Percentiles rank a stretch among this genome's conserved stretches.
Evolutionary conservation across 1,140 invertebrate species (phyloP).

Genomic region (Trichoplusia ni): DNA sequence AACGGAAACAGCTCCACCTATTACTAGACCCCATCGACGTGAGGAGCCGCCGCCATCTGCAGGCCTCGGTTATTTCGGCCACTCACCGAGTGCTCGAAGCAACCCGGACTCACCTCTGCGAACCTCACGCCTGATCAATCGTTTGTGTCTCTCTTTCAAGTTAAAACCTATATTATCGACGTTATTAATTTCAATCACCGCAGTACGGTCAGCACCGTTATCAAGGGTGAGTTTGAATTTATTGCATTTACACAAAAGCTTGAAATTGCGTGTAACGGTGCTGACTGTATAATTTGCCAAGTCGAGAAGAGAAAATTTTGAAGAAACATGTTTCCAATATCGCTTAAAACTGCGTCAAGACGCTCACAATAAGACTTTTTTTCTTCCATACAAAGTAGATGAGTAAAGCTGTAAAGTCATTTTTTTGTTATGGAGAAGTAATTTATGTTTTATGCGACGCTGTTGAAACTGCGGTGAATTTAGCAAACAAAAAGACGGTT

Average conservation of each 20-base stretch:
- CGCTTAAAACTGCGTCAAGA: background rate
- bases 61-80: background rate
- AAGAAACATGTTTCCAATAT: background rate
- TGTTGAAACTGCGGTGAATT: constrained; percentile 17
- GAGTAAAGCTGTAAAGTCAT: constrained; percentile 8
- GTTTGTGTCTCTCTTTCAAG: constrained; percentile 14
- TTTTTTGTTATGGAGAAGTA: constrained; percentile 3
- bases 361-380: background rate
- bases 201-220: constrained; percentile 26
- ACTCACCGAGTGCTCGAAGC: background rate
- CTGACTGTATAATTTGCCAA: constrained; percentile 21
- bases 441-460: background rate
- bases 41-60: background rate
- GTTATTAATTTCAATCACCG: constrained; percentile 25
- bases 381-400: background rate
- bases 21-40: constrained; percentile 48
- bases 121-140: background rate
- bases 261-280: constrained; percentile 1
- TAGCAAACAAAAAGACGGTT: constrained; percentile 5
- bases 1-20: constrained; percentile 72
- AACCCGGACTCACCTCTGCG: background rate
- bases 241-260: constrained; percentile 22
- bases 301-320: background rate
- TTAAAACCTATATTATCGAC: constrained; percentile 11
- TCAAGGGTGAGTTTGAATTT: constrained; percentile 15